Percentiles rank a stretch among this genome's conserved stretches.
Evolutionary conservation across 2,113 vertebrate species (phyloP).

Genomic region (Serilophus lunatus): DNA sequence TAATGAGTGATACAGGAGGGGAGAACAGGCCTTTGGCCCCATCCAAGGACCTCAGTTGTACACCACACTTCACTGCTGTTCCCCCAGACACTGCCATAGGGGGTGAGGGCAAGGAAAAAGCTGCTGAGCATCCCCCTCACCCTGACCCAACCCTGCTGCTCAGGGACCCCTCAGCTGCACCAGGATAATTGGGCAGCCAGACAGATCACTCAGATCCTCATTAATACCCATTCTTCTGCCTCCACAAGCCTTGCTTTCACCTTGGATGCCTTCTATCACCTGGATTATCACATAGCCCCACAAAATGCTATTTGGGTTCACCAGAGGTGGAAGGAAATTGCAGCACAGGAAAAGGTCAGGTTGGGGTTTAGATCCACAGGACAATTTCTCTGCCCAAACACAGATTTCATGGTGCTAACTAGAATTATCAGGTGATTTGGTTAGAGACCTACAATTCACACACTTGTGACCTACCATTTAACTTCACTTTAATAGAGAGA

Average conservation of each 20-base stretch:
- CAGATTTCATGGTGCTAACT: neutral
- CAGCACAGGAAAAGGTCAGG: neutral
- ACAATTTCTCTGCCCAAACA: neutral
- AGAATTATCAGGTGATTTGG: neutral
- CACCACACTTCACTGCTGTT: neutral
- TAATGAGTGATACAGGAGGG: neutral
- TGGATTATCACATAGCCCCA: neutral
- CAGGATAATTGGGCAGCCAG: neutral
- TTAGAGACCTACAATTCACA: neutral
- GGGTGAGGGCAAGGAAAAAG: neutral
- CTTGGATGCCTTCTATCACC: neutral
- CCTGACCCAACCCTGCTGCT: neutral
- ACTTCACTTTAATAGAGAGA: neutral
- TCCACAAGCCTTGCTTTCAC: neutral
- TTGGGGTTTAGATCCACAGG: neutral
- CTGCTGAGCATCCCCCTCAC: neutral
- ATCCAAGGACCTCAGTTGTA: neutral
- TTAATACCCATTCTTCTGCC: fast-evolving
- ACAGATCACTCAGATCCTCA: neutral
- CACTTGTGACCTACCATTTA: neutral
- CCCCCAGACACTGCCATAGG: neutral
- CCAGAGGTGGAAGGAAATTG: neutral
- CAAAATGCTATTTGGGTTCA: neutral
- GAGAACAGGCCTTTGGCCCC: neutral
- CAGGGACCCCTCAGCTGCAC: neutral